These are phyloP conservation scores for Saxidomus purpurata DNA, from an alignment of 1,140 invertebrate genomes.

Conservation along the genomic window DNA sequence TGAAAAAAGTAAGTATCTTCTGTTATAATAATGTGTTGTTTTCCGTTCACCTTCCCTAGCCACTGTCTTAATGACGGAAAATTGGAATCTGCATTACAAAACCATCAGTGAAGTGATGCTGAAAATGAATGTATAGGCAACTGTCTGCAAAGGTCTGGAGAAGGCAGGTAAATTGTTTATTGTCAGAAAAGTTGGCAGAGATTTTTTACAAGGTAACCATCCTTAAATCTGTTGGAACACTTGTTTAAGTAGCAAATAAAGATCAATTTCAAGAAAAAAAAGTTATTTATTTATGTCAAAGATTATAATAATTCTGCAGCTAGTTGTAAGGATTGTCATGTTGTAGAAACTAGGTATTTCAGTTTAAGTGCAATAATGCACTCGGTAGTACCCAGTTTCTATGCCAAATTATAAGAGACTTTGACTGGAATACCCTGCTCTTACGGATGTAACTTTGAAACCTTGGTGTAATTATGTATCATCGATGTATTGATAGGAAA, in stretches of 20 bases:
- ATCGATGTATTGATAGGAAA: too few relatives aligned
- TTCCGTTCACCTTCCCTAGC: conserved; percentile 9
- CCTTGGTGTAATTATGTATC: too few relatives aligned
- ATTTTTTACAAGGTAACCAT: not conserved
- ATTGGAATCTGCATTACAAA: conserved; percentile 39
- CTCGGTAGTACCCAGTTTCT: too few relatives aligned
- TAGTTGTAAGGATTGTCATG: too few relatives aligned
- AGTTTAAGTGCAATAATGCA: too few relatives aligned
- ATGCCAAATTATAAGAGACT: too few relatives aligned
- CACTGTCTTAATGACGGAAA: conserved; percentile 11
- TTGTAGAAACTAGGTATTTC: too few relatives aligned
- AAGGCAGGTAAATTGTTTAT: conserved; percentile 37
- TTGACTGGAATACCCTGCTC: too few relatives aligned
- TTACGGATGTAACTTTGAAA: too few relatives aligned
- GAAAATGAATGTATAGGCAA: conserved; percentile 21
- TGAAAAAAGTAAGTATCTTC: not conserved
- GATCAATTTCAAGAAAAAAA: not conserved
- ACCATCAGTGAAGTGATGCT: conserved; percentile 40
- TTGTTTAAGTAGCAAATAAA: conserved; percentile 8
- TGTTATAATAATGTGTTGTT: not conserved
- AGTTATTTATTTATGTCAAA: too few relatives aligned
- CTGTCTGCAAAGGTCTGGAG: conserved; percentile 15
- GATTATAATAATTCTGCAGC: too few relatives aligned
- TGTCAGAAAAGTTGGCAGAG: conserved; percentile 22
- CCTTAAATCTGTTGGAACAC: not conserved